Evolutionary conservation across 2,113 vertebrate species (phyloP).

Genomic region (Coptodon bakossiorum): DNA sequence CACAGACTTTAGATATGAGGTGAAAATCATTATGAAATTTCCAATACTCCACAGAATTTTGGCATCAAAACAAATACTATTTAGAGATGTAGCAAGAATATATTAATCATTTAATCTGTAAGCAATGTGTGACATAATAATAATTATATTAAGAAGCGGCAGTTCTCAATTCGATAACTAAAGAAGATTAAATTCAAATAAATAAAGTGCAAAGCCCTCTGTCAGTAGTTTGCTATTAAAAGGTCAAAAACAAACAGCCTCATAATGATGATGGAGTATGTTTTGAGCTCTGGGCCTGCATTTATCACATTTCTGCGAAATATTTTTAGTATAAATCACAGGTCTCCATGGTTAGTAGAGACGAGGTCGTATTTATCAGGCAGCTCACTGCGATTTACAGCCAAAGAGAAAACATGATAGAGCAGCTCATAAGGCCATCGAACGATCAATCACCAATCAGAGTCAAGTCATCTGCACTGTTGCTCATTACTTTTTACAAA

Average conservation of each 20-base stretch:
- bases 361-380: not conserved
- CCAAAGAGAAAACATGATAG: not conserved
- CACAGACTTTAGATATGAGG: not conserved
- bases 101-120: not conserved
- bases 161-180: not conserved
- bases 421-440: not conserved
- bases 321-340: not conserved
- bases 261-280: not conserved
- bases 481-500: not conserved
- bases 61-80: not conserved
- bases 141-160: not conserved
- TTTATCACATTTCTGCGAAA: not conserved
- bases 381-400: not conserved
- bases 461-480: not conserved
- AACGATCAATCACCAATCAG: not conserved
- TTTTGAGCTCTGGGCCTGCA: not conserved
- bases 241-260: not conserved
- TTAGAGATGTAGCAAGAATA: not conserved
- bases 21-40: not conserved
- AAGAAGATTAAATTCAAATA: not conserved
- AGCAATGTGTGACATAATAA: not conserved
- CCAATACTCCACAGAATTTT: not conserved
- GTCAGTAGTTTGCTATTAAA: not conserved
- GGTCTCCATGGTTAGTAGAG: not conserved
- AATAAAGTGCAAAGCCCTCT: not conserved